phyloP scores from a whole-genome alignment of 2,797 vertebrate genomes.

The Acipenser oxyrinchus region DNA sequence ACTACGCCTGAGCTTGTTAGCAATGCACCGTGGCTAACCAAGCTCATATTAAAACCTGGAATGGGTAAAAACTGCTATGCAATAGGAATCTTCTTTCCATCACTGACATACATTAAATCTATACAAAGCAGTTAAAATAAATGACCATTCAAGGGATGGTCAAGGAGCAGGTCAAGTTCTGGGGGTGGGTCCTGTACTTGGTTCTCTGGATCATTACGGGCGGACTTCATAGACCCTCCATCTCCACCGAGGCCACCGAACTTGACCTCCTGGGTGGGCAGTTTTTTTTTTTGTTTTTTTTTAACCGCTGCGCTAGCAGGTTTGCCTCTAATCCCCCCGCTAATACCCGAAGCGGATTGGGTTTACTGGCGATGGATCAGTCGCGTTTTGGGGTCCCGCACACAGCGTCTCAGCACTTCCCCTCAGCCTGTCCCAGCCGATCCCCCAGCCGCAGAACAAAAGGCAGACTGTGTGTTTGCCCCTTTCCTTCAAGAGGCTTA shows the following conservation, averaged over 20 bases:
- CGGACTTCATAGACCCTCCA: conserved; percentile 3
- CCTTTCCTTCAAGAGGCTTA: conserved; percentile 80
- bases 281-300: conserved; percentile 36
- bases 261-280: conserved; percentile 59
- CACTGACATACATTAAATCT: too few species aligned
- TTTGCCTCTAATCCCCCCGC: conserved; percentile 54
- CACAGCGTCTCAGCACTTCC: conserved; percentile 50
- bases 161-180: too few species aligned
- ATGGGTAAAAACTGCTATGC: too few species aligned
- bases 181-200: too few species aligned
- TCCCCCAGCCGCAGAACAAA: conserved; percentile 67
- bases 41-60: too few species aligned
- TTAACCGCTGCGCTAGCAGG: conserved; percentile 44
- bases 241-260: background rate
- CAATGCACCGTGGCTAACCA: too few species aligned
- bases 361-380: conserved; percentile 56
- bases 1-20: too few species aligned
- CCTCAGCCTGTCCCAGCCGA: conserved; percentile 42
- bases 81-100: too few species aligned
- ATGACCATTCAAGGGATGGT: too few species aligned
- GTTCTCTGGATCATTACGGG: too few species aligned
- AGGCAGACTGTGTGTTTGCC: conserved; percentile 71
- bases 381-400: conserved; percentile 54
- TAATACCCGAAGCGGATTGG: conserved; percentile 52
- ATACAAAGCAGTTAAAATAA: too few species aligned